Evolutionary conservation across 2,888 invertebrate genomes (phyloP), one percentile per base, ranked within the genome.

Genomic region (Cheilosia vulpina): DNA sequence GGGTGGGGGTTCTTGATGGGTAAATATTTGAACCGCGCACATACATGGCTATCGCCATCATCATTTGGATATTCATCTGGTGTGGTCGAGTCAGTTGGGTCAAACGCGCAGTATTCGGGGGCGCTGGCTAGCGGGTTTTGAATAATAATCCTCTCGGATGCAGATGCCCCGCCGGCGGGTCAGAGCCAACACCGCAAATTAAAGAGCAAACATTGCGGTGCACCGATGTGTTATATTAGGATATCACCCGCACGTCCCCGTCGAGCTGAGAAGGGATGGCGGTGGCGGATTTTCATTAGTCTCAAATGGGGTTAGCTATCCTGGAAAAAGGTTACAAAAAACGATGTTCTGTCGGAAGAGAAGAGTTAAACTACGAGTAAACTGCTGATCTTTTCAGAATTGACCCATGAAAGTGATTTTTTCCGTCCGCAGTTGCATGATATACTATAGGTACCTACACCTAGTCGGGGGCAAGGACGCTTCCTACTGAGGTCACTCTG

Each of bases 171-270:
- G 75, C 47, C 50, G 81, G 85, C 81, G 62, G 34, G 34, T 34
- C 38, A 38, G 13, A 62, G 85, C 81, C 76, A 85, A 81, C 85
- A 85, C 55, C 66, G 65, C 62, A 85, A 81, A 85, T 85, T 85
- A 68, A 81, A 85, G 76, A 72, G 81, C 81, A 85, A 85, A 85
- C 76, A 85, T 63, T 85, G 81, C 72, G 85, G 85, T 81, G 85
- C 85, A 81, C 71, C 66, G 45, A 52, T 77, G 76, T 81, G 81
- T 85, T 76, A 77, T 85, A 85, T 85, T 85, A 77, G 85, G 81
- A 81, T 76, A 76, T 80, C 84, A 81, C 41, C 80, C 75, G 58
- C 62, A 45, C 75, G 71, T 34, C 71, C 81, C 65, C 57, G 21
- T 21, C 21, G 55, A 62, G 65, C 72, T 73, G 72, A 55, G 78